Evolutionary conservation across 2,888 invertebrate species (phyloP), one percentile per base, ranked within the genome.

Genomic region (Hyposoter didymator): DNA sequence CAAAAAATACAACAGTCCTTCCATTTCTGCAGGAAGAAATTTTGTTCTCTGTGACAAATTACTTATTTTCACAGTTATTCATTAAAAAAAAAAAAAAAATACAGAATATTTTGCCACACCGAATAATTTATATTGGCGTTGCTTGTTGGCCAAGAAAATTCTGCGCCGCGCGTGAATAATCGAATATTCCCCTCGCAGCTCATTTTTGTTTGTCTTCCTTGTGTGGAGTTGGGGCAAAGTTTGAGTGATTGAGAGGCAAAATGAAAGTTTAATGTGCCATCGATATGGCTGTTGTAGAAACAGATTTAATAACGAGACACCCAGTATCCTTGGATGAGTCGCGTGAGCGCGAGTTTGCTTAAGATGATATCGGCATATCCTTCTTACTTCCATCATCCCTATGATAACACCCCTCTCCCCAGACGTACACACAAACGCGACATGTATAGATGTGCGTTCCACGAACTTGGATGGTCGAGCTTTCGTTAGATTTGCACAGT

Each of bases 341-440:
- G 90, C 90, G 59, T 89, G 88, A 85, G 89, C 90, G 89, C 89
- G 87, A 91, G 92, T 91, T 92, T 91, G 90, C 91, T 87, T 89
- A 89, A 92, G 93, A 93, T 92, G 91, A 92, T 93, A 93, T 93
- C 92, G 90, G 89, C 39, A 81, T 83, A 85, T 85, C 85, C 83
- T 83, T 83, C 78, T 85, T 79, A 62, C 73, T 67, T 32, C 62
- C 79, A 59, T 55, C 70, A 28, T 64, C 73, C 72, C 35, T 32
- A 55, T 35, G 75, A 72, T 67, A 67, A 35, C 35, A 67, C 49
- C 35, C 72, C 39, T 39, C 10, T 39, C 39, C 1, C 39, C 39
- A 1, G 8, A 66, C 19, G 32, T 17, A 45, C 22, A 45, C 17
- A 79, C 17, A 28, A 2, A 17, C 7, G 35, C 47, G 22, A 0